Percentiles rank a stretch among this genome's conserved stretches.
phyloP scores from a whole-genome alignment of 2,888 invertebrate genomes.

The Cryptocephalus moraei region DNA sequence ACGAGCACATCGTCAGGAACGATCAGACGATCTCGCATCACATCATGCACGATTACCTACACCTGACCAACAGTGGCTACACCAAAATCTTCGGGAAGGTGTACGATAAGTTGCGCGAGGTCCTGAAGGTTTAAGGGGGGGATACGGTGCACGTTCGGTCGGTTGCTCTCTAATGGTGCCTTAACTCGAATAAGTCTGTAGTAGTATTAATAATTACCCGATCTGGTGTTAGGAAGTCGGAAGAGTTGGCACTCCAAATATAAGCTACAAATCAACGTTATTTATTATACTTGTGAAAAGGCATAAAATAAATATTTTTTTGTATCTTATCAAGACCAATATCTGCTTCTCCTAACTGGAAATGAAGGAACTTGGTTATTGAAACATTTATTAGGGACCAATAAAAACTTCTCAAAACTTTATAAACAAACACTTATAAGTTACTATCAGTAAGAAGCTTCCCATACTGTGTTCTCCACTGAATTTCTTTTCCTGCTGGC shows the following conservation, averaged over 20 bases:
- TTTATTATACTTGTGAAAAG: background rate
- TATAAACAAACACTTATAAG: background rate
- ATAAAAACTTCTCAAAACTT: too few relatives aligned
- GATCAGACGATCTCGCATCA: constrained; percentile 50
- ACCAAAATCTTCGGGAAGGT: constrained; percentile 49
- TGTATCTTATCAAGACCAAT: background rate
- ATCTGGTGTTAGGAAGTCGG: too few relatives aligned
- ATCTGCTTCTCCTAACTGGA: too few relatives aligned
- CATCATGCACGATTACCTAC: constrained; percentile 60
- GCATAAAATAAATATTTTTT: background rate
- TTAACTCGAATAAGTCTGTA: too few relatives aligned
- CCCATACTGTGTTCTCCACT: constrained; percentile 46
- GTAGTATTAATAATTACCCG: too few relatives aligned
- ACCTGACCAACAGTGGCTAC: constrained; percentile 54
- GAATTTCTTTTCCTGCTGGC: constrained; percentile 42
- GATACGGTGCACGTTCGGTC: too few relatives aligned
- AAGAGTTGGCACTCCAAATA: too few relatives aligned
- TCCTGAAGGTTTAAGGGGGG: constrained; percentile 16
- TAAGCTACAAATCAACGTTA: background rate
- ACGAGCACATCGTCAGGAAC: constrained; percentile 37
- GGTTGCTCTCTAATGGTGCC: too few relatives aligned
- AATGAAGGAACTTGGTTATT: too few relatives aligned
- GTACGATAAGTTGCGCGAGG: constrained; percentile 36
- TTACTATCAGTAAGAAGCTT: constrained; percentile 26
- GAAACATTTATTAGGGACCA: too few relatives aligned